A percentile compares a stretch with the other conserved stretches of the same genome.
Evolutionary conservation across 1,140 invertebrate genomes (phyloP).

Genomic region (Plectus sambesii): DNA sequence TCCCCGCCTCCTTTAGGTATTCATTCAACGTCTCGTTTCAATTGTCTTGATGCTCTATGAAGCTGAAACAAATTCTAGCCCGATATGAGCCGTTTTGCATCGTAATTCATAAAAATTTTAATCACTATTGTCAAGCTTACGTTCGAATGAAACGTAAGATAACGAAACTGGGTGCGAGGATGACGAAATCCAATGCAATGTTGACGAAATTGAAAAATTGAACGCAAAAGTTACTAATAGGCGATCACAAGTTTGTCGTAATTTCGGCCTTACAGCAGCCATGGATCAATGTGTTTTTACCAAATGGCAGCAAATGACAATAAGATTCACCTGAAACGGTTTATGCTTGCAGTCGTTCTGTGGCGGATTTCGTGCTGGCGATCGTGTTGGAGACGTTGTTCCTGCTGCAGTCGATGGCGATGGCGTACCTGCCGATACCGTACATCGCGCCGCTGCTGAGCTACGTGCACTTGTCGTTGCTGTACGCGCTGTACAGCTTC

Average conservation of each 20-base stretch:
- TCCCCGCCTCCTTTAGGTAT: slow-evolving; percentile 18
- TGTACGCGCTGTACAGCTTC: slow-evolving; percentile 39
- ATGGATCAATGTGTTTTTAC: no score
- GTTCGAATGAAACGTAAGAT: no score
- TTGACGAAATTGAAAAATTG: no score
- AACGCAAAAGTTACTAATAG: no score
- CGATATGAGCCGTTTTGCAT: slow-evolving; percentile 7
- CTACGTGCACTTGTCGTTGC: slow-evolving; percentile 33
- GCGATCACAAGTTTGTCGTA: no score
- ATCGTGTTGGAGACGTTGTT: slow-evolving; percentile 35
- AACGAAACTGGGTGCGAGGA: no score
- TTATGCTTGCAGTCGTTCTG: slow-evolving; percentile 23
- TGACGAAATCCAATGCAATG: no score
- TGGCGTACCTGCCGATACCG: slow-evolving; percentile 30
- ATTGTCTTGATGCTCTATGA: slow-evolving; percentile 25
- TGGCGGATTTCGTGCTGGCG: slow-evolving; percentile 34
- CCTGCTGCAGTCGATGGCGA: slow-evolving; percentile 26
- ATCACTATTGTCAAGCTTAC: no score
- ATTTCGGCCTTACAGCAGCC: no score
- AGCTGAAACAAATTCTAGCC: neutral
- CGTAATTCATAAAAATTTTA: neutral
- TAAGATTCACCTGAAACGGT: no score
- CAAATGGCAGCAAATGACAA: no score
- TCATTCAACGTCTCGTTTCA: slow-evolving; percentile 4
- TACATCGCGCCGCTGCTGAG: slow-evolving; percentile 17